phyloP scores from a whole-genome alignment of 2,888 invertebrate genomes.

The Coelogynopora nodosa region DNA sequence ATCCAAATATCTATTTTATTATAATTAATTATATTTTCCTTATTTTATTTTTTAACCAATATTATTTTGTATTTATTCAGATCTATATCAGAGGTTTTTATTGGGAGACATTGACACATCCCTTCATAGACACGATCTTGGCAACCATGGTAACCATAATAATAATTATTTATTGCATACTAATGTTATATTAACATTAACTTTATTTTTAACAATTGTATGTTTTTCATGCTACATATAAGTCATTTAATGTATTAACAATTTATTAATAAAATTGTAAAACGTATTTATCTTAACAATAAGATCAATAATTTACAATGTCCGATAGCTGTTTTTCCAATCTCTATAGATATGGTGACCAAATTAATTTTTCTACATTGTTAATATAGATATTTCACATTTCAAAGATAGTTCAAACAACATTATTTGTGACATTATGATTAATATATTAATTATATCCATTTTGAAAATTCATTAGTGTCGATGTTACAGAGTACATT shows the following conservation, averaged over 20 bases:
- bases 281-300: too few species aligned
- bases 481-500: background rate
- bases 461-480: conserved; percentile 30
- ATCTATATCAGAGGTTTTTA: conserved; percentile 47
- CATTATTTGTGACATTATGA: background rate
- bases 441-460: background rate
- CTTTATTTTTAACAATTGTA: background rate
- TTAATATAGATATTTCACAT: background rate
- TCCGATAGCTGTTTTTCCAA: background rate
- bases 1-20: too few species aligned
- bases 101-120: conserved; percentile 49
- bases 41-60: too few species aligned
- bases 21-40: too few species aligned
- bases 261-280: too few species aligned
- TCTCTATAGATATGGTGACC: too few species aligned
- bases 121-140: conserved; percentile 48
- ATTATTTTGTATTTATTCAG: too few species aligned
- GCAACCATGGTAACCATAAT: conserved; percentile 45
- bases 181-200: background rate
- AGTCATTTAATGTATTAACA: too few species aligned
- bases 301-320: too few species aligned
- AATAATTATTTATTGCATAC: background rate
- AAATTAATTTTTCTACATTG: background rate
- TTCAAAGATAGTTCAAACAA: background rate
- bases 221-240: background rate